A percentile compares a stretch with the other conserved stretches of the same genome.
Conservation (phyloP, 2,888 invertebrate genomes). For the Psococerastis gibbosa region DNA sequence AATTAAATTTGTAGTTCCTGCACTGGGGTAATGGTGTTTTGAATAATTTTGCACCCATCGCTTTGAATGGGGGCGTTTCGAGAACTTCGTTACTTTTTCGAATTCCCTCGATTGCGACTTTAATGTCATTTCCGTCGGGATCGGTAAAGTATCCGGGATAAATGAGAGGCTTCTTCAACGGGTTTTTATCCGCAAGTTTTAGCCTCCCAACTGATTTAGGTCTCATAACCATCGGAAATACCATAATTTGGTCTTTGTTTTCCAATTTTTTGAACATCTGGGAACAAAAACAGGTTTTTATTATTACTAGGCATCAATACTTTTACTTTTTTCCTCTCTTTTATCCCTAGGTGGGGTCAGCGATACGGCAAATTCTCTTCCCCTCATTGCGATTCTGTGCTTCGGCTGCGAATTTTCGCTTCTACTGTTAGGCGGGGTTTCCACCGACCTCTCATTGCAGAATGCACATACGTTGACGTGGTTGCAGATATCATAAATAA, state of each 20-base stretch:
- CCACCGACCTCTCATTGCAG: too few relatives aligned
- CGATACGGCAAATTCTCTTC: too few relatives aligned
- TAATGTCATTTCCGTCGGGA: constrained; percentile 34
- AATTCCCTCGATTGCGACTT: constrained; percentile 39
- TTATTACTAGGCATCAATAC: too few relatives aligned
- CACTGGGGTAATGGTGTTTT: constrained; percentile 35
- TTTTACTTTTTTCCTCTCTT: too few relatives aligned
- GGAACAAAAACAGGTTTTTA: too few relatives aligned
- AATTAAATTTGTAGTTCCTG: constrained; percentile 29
- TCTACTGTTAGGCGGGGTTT: too few relatives aligned
- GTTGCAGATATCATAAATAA: too few relatives aligned
- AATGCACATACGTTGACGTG: too few relatives aligned
- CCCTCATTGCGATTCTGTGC: too few relatives aligned
- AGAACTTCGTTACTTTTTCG: constrained; percentile 36
- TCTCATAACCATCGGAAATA: constrained; percentile 42
- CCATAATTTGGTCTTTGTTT: constrained; percentile 31
- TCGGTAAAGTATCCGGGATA: constrained; percentile 45
- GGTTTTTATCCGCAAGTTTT: constrained; percentile 40
- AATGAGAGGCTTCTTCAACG: constrained; percentile 41
- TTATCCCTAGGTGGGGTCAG: too few relatives aligned
- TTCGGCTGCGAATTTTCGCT: too few relatives aligned
- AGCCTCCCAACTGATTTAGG: constrained; percentile 50
- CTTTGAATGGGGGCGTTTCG: constrained; percentile 37
- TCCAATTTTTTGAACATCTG: too few relatives aligned
- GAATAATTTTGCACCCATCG: constrained; percentile 33